Base-by-base conservation (phyloP, 2,797 vertebrate genomes). In the Remorina albescens region DNA sequence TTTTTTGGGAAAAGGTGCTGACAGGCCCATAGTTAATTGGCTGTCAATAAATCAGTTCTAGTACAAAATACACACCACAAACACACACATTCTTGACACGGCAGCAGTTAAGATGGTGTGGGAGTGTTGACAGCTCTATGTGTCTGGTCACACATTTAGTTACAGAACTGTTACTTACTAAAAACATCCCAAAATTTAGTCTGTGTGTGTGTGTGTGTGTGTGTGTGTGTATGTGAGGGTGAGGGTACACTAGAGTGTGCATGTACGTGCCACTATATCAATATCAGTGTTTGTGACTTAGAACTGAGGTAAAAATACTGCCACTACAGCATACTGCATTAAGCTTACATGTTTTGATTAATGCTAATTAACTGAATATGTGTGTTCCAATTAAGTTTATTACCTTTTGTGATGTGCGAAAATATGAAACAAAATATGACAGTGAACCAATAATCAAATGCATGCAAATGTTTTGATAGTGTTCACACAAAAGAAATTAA, bases 51-150 rank as follows among this genome's bases (percentile, higher is more conserved):
- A 83, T 85, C 74, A 79, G 8, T 47, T 71, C 50, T 16, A 11
- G 8, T 15, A 44, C 28, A 66, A 39, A 76, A 51, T 54, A 42
- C 34, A 65, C 66, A 3, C 16, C 41, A 28, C 7, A 15, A 51
- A 72, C 50, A 76, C 44, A 72, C 11, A 83, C 80, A 61, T 84
- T 87, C 78, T 34, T 68, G 81, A 81, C 85, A 83, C 49, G 68
- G 83, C 73, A 64, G 82, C 73, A 82, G 74, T 60, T 56, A 86
- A 71, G 86, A 69, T 74, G 71, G 75, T 61, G 77, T 83, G 78
- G 59, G 70, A 65, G 79, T 72, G 81, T 76, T 84, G 78, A 87
- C 86, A 78, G 71, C 76, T 77, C 64, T 26, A 21, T 64, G 73
- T 61, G 78, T 19, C 71, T 75, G 30, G 64, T 80, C 74, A 62